Percentiles rank a stretch among this genome's conserved stretches.
These are phyloP conservation scores for Zaprionus vittiger DNA, from an alignment of 1,140 invertebrate species.

Conservation along the genomic window DNA sequence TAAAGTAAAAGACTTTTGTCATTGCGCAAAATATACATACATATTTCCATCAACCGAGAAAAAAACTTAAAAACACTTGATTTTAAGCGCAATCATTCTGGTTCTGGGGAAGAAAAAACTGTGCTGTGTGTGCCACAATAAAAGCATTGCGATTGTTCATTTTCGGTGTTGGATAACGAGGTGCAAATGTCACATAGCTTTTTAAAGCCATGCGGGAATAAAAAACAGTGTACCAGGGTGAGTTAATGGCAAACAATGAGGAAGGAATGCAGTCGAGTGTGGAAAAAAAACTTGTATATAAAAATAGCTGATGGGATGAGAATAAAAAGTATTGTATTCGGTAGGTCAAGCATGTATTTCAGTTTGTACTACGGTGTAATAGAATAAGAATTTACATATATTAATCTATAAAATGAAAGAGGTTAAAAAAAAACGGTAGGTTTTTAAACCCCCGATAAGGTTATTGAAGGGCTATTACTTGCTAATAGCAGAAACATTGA, in stretches of 20 bases:
- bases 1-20: not conserved
- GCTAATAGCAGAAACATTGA: too few species aligned
- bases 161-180: conserved; percentile 24
- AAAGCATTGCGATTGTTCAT: conserved; percentile 6
- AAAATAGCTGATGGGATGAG: not conserved
- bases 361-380: not conserved
- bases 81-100: too few species aligned
- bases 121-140: not conserved
- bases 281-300: not conserved
- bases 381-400: not conserved
- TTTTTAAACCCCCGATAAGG: too few species aligned
- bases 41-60: not conserved
- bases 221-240: not conserved
- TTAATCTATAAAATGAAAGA: not conserved
- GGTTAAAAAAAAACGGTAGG: too few species aligned
- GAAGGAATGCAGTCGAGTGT: not conserved
- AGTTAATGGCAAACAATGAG: not conserved
- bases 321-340: not conserved
- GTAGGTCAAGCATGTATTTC: not conserved
- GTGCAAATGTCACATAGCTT: conserved; percentile 23
- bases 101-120: not conserved
- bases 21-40: not conserved
- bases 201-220: conserved; percentile 1
- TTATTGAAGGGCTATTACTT: too few species aligned
- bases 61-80: not conserved